These are phyloP conservation scores for Hozukius guyotensis DNA, from an alignment of 2,797 vertebrate species.

Conservation along the genomic window DNA sequence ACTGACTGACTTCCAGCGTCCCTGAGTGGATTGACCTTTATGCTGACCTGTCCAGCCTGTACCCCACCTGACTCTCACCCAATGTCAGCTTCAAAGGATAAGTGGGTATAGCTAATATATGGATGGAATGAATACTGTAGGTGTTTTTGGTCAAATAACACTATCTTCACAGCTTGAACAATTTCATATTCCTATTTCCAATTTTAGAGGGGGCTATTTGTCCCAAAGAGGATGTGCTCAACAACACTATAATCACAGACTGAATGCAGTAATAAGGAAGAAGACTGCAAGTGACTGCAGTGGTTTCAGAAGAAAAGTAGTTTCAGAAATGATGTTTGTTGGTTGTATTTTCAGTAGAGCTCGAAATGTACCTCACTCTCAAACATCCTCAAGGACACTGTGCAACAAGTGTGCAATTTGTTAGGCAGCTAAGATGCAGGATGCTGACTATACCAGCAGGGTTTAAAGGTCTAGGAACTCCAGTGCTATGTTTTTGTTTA, in stretches of 20 bases:
- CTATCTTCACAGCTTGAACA: not conserved
- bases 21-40: not conserved
- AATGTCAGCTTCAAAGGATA: not conserved
- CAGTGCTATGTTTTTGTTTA: conserved; percentile 9
- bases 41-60: not conserved
- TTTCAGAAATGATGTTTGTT: not conserved
- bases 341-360: not conserved
- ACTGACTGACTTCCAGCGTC: too few species aligned
- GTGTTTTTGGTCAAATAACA: not conserved
- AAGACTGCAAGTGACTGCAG: not conserved
- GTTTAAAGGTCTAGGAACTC: conserved; percentile 23
- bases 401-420: conserved; percentile 20
- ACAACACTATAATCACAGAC: not conserved
- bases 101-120: not conserved
- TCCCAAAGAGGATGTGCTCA: not conserved
- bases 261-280: not conserved
- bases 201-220: not conserved
- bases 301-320: not conserved
- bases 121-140: not conserved
- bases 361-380: not conserved
- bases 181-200: not conserved
- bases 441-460: not conserved
- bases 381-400: not conserved
- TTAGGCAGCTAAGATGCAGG: conserved; percentile 5
- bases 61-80: not conserved